These are phyloP conservation scores for Pelvicachromis taeniatus DNA, from an alignment of 2,113 vertebrate species.

Conservation along the genomic window DNA sequence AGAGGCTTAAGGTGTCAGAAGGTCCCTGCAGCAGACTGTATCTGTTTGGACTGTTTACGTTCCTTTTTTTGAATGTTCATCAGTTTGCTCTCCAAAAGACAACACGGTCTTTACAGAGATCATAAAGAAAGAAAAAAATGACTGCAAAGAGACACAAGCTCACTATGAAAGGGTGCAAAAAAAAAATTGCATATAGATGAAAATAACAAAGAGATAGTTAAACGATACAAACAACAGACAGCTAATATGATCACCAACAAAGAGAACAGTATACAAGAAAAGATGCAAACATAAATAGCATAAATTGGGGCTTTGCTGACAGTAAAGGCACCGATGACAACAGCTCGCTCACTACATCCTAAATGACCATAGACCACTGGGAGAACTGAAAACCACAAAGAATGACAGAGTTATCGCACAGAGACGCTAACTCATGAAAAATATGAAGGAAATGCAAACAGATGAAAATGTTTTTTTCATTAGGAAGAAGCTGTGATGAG, in stretches of 20 bases:
- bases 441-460: neutral
- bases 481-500: neutral
- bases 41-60: neutral
- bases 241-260: neutral
- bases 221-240: accelerated
- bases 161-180: neutral
- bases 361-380: neutral
- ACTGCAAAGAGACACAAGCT: neutral
- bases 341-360: neutral
- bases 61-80: accelerated
- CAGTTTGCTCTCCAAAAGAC: neutral
- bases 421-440: accelerated
- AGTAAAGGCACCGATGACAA: neutral
- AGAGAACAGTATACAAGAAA: neutral
- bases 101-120: too few species aligned
- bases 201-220: neutral
- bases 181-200: accelerated
- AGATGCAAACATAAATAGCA: neutral
- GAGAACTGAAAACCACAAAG: neutral
- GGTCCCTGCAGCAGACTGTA: neutral
- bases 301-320: neutral
- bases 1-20: neutral
- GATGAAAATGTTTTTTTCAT: neutral
- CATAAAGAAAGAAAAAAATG: accelerated
- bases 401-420: neutral